Base-by-base conservation (phyloP, 2,797 vertebrate species). In the Amazona finschi region DNA sequence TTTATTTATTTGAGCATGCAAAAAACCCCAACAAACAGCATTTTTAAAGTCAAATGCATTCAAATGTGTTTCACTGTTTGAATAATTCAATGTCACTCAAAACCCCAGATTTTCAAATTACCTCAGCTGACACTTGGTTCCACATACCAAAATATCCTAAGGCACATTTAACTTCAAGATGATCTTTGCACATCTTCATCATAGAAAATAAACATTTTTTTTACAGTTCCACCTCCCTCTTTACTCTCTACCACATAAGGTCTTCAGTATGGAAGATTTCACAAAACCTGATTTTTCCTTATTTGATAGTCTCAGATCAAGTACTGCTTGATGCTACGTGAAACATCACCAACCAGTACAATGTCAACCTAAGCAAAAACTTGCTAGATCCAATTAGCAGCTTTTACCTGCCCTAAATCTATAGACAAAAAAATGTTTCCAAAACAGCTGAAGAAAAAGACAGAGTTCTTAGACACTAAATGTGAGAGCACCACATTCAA, bases 171-270 rank as follows among this genome's bases (percentile, higher is more conserved):
- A 55, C 71, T 60, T 64, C 61, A 87, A 80, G 24, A 77, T 33
- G 52, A 69, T 65, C 27, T 61, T 61, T 25, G 36, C 6, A 57
- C 6, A 47, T 38, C 28, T 76, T 71, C 76, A 44, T 39, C 14
- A 58, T 5, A 71, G 36, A 52, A 74, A 77, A 73, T 2, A 66
- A 69, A 70, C 5, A 19, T 22, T 36, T 87, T 50, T 49, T 50
- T 53, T 7, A 31, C 8, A 38, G 19, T 33, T 30, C 17, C 6
- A 3, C 5, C 2, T 5, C 3, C 1, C 15, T 18, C 16, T 76
- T 85, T 44, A 69, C 60, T 71, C 38, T 85, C 30, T 61, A 49
- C 10, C 6, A 46, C 17, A 7, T 27, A 3, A 62, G 8, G 33
- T 67, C 49, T 79, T 44, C 72, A 72, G 85, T 55, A 85, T 0